Conservation (phyloP, 1,140 invertebrate species). For the Drosophila oshimai region DNA sequence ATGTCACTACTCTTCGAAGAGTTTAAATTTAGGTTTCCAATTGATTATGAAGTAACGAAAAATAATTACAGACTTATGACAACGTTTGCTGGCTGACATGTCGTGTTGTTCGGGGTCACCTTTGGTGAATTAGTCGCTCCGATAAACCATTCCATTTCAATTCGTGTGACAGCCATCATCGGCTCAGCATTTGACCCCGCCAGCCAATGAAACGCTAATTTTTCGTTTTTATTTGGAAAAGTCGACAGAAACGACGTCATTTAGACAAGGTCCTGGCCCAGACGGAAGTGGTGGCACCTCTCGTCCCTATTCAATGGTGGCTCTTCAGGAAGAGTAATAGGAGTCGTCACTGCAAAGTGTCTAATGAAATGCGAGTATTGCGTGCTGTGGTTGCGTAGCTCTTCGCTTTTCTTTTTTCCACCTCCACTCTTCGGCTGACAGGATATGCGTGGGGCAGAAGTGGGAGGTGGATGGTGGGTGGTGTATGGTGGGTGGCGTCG, state of each 20-base stretch:
- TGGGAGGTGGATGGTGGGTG: constrained; percentile 5
- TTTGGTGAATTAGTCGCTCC: neutral
- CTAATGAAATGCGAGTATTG: constrained; percentile 81
- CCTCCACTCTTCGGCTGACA: constrained; percentile 9
- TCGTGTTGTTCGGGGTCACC: constrained; percentile 1
- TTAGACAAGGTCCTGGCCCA: neutral
- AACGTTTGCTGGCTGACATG: neutral
- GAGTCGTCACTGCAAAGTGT: constrained; percentile 77
- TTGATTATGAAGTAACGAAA: neutral
- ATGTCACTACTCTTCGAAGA: neutral
- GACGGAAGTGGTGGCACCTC: constrained; percentile 1
- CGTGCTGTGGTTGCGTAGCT: constrained; percentile 77
- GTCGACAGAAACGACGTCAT: constrained; percentile 30
- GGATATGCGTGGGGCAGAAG: constrained; percentile 62
- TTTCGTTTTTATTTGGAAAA: constrained; percentile 9
- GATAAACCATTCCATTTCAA: constrained; percentile 5
- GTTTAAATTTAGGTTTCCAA: neutral
- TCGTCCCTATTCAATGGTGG: neutral
- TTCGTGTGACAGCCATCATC: constrained; percentile 1
- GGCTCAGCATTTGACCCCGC: neutral
- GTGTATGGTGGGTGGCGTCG: constrained; percentile 8
- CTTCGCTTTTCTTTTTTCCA: constrained; percentile 30
- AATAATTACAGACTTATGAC: neutral
- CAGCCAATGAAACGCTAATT: constrained; percentile 34
- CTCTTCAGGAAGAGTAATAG: constrained; percentile 66